Conservation (phyloP, 2,113 vertebrate species). For the Zosterops hypoxanthus region DNA sequence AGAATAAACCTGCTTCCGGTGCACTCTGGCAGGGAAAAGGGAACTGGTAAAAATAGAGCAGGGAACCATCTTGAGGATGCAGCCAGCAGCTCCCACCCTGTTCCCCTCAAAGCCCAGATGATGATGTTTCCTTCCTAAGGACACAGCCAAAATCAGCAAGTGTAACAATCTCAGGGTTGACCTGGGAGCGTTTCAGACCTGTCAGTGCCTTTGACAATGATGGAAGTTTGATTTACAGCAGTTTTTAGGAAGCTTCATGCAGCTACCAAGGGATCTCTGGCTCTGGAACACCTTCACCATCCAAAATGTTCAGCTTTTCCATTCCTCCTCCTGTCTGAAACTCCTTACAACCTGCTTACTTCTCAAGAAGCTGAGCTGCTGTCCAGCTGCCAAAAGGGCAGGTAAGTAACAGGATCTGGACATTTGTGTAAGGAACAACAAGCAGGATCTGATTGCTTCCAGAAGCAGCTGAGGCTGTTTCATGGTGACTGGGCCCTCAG, state of each 20-base stretch:
- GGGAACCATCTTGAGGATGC: conserved; percentile 36
- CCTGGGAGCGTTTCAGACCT: not conserved
- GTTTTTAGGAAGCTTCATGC: not conserved
- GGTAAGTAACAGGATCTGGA: conserved; percentile 29
- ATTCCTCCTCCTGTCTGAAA: not conserved
- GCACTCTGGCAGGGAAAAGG: conserved; percentile 38
- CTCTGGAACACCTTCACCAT: not conserved
- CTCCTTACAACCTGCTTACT: not conserved
- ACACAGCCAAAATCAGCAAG: not conserved
- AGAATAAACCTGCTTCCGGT: conserved; percentile 49
- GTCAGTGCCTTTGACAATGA: not conserved
- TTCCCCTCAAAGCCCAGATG: not conserved
- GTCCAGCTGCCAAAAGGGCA: not conserved
- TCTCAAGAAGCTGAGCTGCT: not conserved
- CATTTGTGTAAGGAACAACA: conserved; percentile 38
- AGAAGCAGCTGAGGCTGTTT: not conserved
- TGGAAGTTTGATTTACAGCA: not conserved
- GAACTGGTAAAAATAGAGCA: conserved; percentile 60
- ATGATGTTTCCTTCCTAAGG: not conserved
- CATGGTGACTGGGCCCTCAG: not conserved
- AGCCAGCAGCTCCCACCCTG: not conserved
- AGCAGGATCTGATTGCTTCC: not conserved
- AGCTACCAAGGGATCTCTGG: not conserved
- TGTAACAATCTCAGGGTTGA: not conserved
- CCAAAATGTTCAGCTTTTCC: not conserved